Conservation (phyloP, 92 coral and sea anemone genomes). For the Meandrina meandrites region DNA sequence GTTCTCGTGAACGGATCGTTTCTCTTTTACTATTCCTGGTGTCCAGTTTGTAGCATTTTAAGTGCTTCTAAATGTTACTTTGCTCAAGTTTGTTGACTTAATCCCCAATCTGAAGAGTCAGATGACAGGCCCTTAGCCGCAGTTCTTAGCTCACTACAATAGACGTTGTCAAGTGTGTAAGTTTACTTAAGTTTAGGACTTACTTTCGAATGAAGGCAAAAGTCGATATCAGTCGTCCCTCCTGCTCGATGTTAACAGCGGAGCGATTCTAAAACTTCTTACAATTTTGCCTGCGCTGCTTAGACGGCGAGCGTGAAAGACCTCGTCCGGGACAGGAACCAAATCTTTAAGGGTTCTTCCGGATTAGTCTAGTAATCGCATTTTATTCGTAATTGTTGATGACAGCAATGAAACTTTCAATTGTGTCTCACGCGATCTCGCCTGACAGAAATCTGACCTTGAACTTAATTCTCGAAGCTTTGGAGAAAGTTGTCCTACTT, state of each 20-base stretch:
- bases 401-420: background rate
- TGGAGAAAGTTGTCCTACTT: background rate
- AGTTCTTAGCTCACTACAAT: background rate
- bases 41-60: background rate
- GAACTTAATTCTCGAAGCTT: background rate
- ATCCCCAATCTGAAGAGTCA: background rate
- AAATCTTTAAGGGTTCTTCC: constrained; percentile 1
- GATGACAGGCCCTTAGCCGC: background rate
- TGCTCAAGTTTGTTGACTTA: background rate
- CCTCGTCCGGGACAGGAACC: background rate
- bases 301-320: background rate
- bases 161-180: background rate
- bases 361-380: constrained; percentile 9
- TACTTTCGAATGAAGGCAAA: background rate
- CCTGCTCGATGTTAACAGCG: background rate
- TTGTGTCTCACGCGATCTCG: background rate
- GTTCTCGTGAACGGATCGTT: background rate
- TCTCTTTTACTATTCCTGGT: background rate
- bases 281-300: background rate
- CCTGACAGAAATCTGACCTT: background rate
- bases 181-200: background rate
- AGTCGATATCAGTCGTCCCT: background rate
- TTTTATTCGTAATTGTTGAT: background rate
- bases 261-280: background rate
- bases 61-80: background rate